A percentile compares a stretch with the other conserved stretches of the same genome.
Conservation (phyloP, 2,797 vertebrate species). For the Thripadectes ignobilis region DNA sequence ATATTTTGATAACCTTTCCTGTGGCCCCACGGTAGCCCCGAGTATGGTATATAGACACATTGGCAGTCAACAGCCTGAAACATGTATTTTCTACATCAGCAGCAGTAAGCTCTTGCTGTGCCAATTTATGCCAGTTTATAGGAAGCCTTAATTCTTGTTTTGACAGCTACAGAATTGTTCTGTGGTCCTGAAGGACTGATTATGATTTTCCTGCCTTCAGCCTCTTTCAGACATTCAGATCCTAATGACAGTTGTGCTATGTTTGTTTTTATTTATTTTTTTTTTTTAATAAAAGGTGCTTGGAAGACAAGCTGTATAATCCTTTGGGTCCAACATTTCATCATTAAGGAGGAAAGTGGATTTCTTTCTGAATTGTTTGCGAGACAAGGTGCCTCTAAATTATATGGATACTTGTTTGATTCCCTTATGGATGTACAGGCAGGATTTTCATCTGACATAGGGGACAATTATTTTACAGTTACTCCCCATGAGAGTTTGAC, state of each 20-base stretch:
- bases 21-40: background rate
- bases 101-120: background rate
- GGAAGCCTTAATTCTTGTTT: constrained; percentile 58
- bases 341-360: background rate
- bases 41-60: background rate
- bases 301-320: background rate
- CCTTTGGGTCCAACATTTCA: background rate
- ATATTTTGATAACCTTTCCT: background rate
- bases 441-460: background rate
- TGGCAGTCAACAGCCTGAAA: background rate
- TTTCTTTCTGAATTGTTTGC: background rate
- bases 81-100: background rate
- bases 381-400: background rate
- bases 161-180: constrained; percentile 45
- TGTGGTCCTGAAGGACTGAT: constrained; percentile 49
- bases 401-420: background rate
- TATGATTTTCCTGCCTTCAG: constrained; percentile 27
- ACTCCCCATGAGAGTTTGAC: background rate
- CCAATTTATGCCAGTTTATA: constrained; percentile 8
- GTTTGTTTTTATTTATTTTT: background rate
- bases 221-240: constrained; percentile 20
- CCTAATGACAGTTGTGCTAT: background rate
- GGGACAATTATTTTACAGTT: background rate
- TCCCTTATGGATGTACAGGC: background rate
- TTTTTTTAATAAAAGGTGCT: constrained; percentile 10